These are phyloP conservation scores for Drosophila triauraria DNA, from an alignment of 1,140 invertebrate species.

Conservation along the genomic window DNA sequence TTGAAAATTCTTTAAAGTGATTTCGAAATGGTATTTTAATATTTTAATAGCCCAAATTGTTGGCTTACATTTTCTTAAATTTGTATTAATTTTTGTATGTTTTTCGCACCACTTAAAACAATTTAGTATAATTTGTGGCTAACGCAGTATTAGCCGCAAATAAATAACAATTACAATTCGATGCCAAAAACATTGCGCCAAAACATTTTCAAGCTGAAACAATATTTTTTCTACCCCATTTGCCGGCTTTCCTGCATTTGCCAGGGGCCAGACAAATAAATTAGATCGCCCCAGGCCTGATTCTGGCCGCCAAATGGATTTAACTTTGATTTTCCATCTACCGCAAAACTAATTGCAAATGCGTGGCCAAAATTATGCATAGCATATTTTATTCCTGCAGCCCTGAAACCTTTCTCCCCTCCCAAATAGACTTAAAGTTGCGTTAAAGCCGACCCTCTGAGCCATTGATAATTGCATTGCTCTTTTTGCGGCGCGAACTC, in stretches of 20 bases:
- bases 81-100: too few species aligned
- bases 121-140: conserved; percentile 51
- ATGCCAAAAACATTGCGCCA: conserved; percentile 47
- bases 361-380: conserved; percentile 61
- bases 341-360: conserved; percentile 49
- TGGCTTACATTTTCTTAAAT: not conserved
- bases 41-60: not conserved
- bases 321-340: conserved; percentile 61
- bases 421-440: conserved; percentile 36
- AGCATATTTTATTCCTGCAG: conserved; percentile 31
- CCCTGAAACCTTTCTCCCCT: not conserved
- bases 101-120: conserved; percentile 12
- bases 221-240: conserved; percentile 54
- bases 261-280: conserved; percentile 74
- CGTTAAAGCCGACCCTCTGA: conserved; percentile 33
- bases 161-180: conserved; percentile 80
- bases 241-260: conserved; percentile 44
- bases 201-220: conserved; percentile 41
- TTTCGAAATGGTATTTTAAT: conserved; percentile 1
- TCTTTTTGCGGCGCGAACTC: conserved; percentile 34
- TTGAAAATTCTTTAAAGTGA: not conserved
- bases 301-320: conserved; percentile 31
- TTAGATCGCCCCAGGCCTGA: conserved; percentile 53
- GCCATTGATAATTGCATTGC: conserved; percentile 70
- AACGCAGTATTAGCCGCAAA: conserved; percentile 68